Evolutionary conservation across 2,113 vertebrate species (phyloP), one percentile per base, ranked within the genome.

Genomic region (Steatornis caripensis): DNA sequence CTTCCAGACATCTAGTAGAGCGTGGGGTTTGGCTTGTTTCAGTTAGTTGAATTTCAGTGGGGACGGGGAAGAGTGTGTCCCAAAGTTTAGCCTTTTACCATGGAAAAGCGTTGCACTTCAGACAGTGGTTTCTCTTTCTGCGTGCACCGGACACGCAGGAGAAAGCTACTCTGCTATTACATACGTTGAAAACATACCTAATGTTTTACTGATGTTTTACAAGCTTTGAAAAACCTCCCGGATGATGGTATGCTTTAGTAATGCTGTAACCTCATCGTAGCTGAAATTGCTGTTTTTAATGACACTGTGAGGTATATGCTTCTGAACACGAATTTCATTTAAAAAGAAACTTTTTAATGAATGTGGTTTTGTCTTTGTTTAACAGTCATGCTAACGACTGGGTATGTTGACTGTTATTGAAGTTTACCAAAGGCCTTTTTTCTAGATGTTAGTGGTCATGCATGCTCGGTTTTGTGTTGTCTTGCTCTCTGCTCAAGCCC

Each of bases 21-120:
- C 32, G 34, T 34, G n/a, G 41, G 48, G 86, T 76, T 90, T 83
- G 80, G 48, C 89, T 94, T 84, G 21, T 30, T 68, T 83, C 86
- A 66, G 74, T 91, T 70, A 81, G 51, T 69, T 76, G 69, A 76
- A 94, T 84, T 92, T 53, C 41, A 85, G 54, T 51, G 54, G 54
- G 18, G 41, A 21, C 13, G 23, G 51, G 32, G 53, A n/a, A 12
- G 15, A 16, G 3, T 43, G 10, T 39, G 57, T 72, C 45, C 39
- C 66, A 66, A 87, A 69, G 65, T 90, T 92, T 81, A 32, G 61
- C 41, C 88, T 91, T 93, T 55, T 93, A 11, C 46, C 14, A 0
- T 79, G 65, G 84, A 88, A 95, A 60, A 87, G 61, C 83, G 77
- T 36, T 46, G 22, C 64, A 24, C 36, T 10, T 90, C 37, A 41